These are phyloP conservation scores for Rhyacichthys aspro DNA, from an alignment of 2,797 vertebrate species.

Conservation along the genomic window DNA sequence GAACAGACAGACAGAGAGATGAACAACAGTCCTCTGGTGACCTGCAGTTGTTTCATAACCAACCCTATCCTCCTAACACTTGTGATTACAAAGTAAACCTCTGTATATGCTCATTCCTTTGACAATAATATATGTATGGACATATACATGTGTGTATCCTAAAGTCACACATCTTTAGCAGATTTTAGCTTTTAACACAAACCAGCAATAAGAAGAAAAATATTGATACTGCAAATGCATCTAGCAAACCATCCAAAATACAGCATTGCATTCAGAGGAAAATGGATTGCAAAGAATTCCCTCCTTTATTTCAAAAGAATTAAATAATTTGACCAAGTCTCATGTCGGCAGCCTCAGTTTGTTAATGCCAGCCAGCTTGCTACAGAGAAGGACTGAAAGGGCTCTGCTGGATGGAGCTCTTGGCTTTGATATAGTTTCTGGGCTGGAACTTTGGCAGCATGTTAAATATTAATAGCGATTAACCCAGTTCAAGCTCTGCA, in stretches of 20 bases:
- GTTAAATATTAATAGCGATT: constrained; percentile 88
- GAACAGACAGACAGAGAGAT: constrained; percentile 67
- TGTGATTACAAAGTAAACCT: constrained; percentile 56
- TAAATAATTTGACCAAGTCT: constrained; percentile 64
- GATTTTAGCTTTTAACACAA: no score
- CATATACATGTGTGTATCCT: no score
- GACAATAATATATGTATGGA: constrained; percentile 26
- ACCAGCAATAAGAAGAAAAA: neutral
- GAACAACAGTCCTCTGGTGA: constrained; percentile 60
- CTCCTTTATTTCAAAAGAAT: constrained; percentile 50
- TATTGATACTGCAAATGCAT: neutral
- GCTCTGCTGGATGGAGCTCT: constrained; percentile 76
- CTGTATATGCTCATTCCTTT: constrained; percentile 16
- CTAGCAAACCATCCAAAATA: constrained; percentile 15
- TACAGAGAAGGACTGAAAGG: constrained; percentile 63
- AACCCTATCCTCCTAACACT: constrained; percentile 37
- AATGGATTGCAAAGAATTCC: constrained; percentile 39
- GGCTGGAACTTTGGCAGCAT: constrained; percentile 81
- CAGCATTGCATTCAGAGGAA: constrained; percentile 21
- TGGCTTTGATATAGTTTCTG: constrained; percentile 85
- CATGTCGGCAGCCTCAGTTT: constrained; percentile 60
- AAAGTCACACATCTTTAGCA: constrained; percentile 9
- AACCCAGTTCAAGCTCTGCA: constrained; percentile 86
- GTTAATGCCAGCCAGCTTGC: constrained; percentile 65
- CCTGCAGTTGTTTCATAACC: constrained; percentile 68